Conservation (phyloP, 2,113 vertebrate species). For the Zingel zingel region DNA sequence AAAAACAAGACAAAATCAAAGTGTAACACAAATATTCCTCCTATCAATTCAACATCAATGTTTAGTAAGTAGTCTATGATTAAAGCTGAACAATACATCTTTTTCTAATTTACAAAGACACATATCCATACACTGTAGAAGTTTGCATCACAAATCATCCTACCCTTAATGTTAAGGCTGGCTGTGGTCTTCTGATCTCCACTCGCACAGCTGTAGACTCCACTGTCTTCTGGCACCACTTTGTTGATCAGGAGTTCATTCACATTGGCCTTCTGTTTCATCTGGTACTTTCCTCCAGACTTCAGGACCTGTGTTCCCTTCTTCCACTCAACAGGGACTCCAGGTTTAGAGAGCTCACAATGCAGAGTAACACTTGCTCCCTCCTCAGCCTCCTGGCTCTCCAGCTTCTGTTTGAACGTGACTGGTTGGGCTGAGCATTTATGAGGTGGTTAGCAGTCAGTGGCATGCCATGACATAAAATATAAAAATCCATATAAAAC, state of each 20-base stretch:
- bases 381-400: slow-evolving; percentile 81
- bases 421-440: slow-evolving; percentile 52
- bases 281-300: slow-evolving; percentile 85
- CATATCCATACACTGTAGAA: background rate
- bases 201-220: slow-evolving; percentile 83
- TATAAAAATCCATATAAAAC: background rate
- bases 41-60: background rate
- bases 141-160: slow-evolving; percentile 4
- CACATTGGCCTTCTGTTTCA: slow-evolving; percentile 70
- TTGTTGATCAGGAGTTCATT: slow-evolving; percentile 81
- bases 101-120: slow-evolving; percentile 4
- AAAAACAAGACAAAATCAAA: background rate
- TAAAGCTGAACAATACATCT: background rate
- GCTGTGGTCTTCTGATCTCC: slow-evolving; percentile 84
- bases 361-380: slow-evolving; percentile 78
- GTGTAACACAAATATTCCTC: background rate
- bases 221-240: slow-evolving; percentile 73
- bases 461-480: background rate
- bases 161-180: slow-evolving; percentile 73
- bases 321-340: slow-evolving; percentile 86
- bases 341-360: slow-evolving; percentile 88
- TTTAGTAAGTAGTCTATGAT: background rate
- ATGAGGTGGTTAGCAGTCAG: slow-evolving; percentile 19
- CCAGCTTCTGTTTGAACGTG: slow-evolving; percentile 75
- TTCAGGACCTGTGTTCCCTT: slow-evolving; percentile 76